phyloP scores from a whole-genome alignment of 2,888 invertebrate genomes.

The Carpatolechia fugitivella region DNA sequence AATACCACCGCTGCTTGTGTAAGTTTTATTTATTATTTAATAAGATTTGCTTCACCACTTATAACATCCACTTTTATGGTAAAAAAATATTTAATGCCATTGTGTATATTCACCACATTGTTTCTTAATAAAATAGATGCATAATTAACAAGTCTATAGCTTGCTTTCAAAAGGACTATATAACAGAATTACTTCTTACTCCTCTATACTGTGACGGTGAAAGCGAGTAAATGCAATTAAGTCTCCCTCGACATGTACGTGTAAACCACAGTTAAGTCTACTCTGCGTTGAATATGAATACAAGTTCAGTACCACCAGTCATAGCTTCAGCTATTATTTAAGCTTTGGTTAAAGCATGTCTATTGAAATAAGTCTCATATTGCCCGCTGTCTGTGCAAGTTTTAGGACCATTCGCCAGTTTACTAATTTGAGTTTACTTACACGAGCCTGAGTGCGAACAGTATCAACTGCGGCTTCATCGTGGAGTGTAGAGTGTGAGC shows the following conservation, averaged over 20 bases:
- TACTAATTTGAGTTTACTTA: slow-evolving; percentile 10
- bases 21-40: too few species aligned
- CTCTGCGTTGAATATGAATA: slow-evolving; percentile 5
- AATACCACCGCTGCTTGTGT: too few species aligned
- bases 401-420: not conserved
- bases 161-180: not conserved
- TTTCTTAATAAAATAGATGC: too few species aligned
- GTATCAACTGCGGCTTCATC: slow-evolving; percentile 3
- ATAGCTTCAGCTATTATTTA: not conserved
- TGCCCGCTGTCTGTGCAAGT: not conserved
- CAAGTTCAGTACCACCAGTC: not conserved
- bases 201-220: not conserved
- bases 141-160: not conserved
- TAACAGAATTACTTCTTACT: slow-evolving; percentile 1
- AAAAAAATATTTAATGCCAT: too few species aligned
- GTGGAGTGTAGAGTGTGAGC: not conserved
- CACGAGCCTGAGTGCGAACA: not conserved
- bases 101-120: too few species aligned
- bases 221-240: slow-evolving; percentile 10
- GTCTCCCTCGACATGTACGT: slow-evolving; percentile 5
- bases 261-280: slow-evolving; percentile 7
- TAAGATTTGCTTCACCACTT: too few species aligned
- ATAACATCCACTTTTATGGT: too few species aligned
- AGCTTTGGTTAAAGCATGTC: not conserved
- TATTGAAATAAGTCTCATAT: slow-evolving; percentile 8